Percentiles rank a stretch among this genome's conserved stretches.
phyloP scores from a whole-genome alignment of 2,888 invertebrate genomes.

The Odontomyia ornata region DNA sequence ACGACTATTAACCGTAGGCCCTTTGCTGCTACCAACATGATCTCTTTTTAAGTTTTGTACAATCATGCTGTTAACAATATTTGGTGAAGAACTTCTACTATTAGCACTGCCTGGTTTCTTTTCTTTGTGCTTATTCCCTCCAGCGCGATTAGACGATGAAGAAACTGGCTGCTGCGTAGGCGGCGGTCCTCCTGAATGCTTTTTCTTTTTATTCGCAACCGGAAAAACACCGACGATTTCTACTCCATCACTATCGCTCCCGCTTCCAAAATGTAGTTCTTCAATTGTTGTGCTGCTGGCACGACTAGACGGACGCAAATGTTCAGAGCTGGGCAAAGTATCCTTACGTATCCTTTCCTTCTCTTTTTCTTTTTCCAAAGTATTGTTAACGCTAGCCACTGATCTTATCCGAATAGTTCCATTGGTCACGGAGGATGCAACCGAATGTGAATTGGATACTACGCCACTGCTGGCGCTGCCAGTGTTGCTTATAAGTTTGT shows the following conservation, averaged over 20 bases:
- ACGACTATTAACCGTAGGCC: background rate
- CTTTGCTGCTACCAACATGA: background rate
- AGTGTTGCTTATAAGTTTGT: constrained; percentile 54
- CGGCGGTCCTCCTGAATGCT: background rate
- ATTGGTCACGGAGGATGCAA: constrained; percentile 1
- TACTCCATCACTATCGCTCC: constrained; percentile 63
- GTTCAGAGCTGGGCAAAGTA: background rate
- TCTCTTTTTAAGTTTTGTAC: constrained; percentile 32
- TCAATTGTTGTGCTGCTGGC: constrained; percentile 46
- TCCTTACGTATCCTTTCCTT: background rate
- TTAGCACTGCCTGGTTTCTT: constrained; percentile 38
- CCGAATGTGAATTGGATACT: background rate
- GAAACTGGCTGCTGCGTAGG: background rate
- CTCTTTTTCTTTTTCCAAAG: constrained; percentile 41
- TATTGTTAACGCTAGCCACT: constrained; percentile 50
- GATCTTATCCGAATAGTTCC: constrained; percentile 48
- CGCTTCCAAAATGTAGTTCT: constrained; percentile 54
- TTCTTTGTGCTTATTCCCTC: constrained; percentile 43
- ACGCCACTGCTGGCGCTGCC: background rate
- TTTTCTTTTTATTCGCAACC: constrained; percentile 45
- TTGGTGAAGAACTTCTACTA: constrained; percentile 45
- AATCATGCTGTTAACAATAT: constrained; percentile 4
- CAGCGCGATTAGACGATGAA: background rate
- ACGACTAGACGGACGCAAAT: constrained; percentile 8
- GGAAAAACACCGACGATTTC: constrained; percentile 62